phyloP scores from a whole-genome alignment of 2,113 vertebrate species.

The Connochaetes taurinus region DNA sequence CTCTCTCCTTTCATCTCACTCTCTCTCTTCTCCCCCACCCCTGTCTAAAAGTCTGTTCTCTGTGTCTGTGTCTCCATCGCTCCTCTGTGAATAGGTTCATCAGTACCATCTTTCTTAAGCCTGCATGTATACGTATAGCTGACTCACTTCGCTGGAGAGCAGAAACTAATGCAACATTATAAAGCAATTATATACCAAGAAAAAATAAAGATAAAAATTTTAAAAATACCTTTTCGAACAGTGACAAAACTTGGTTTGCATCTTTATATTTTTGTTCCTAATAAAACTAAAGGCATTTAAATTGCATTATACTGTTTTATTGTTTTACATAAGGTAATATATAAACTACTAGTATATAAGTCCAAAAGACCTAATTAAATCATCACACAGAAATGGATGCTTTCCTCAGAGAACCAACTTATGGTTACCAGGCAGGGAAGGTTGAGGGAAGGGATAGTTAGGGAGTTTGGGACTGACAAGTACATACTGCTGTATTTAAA shows the following conservation, averaged over 20 bases:
- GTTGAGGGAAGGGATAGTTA: neutral
- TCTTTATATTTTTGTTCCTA: neutral
- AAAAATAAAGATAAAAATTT: neutral
- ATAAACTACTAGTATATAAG: neutral
- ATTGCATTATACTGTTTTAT: neutral
- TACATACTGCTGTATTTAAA: neutral
- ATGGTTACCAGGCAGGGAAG: neutral
- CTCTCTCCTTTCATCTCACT: neutral
- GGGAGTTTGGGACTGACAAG: neutral
- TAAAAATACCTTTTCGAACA: neutral
- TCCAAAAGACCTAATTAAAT: slow-evolving; percentile 11
- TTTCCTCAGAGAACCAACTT: neutral
- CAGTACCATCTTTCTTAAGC: neutral
- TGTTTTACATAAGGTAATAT: neutral
- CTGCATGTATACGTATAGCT: neutral
- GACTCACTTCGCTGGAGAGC: neutral
- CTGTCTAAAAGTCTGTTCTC: neutral
- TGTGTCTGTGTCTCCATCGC: neutral
- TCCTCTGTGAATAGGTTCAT: neutral
- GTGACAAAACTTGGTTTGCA: neutral
- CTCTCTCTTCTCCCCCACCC: neutral
- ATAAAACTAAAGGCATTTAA: slow-evolving; percentile 8
- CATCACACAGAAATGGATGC: neutral
- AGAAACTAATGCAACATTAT: neutral
- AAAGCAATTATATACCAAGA: neutral